Evolutionary conservation across 1,140 invertebrate genomes (phyloP), one percentile per base, ranked within the genome.

Genomic region (Papilio polytes): DNA sequence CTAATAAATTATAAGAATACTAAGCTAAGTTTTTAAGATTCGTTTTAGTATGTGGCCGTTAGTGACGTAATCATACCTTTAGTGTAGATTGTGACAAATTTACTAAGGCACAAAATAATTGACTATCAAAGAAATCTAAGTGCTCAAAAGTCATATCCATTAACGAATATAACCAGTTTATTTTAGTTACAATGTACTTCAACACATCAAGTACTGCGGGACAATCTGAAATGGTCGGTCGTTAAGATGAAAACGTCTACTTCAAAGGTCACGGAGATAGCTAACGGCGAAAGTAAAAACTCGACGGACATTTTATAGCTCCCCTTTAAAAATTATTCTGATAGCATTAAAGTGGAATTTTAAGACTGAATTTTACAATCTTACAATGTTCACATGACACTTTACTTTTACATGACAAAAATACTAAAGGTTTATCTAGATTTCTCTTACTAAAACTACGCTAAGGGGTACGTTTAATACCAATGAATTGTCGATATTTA

Each of bases 291-390:
- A 66, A 66, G 63, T 66, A 66, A 66, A 63, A 66, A 66, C 26
- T 66, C 26, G 63, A 31, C 63, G 63, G 63, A 66, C 63, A 26
- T 63, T 66, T 66, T 66, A 66, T 66, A 66, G 63, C 63, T 66
- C 26, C 26, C 12, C 63, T 66, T 66, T 66, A 31, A 66, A 12
- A 15, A 18, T 8, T 56, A 56, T 56, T 56, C 18, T 56, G 53
- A 56, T n/a, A 56, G 4, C 53, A 8, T 22, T n/a, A 2, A 63
- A 63, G 53, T 56, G 20, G 59, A 63, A 22, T 63, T 63, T 63
- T 12, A 63, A 26, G 3, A 63, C 20, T 63, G 20, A 63, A 63
- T 10, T 63, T 63, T 63, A 9, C 20, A 18, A 63, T 56, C 9
- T 63, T 63, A 63, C 59, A 63, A 63, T 63, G 20, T 63, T 56